Conservation (phyloP, 2,888 invertebrate species). For the Rhagonycha lutea region DNA sequence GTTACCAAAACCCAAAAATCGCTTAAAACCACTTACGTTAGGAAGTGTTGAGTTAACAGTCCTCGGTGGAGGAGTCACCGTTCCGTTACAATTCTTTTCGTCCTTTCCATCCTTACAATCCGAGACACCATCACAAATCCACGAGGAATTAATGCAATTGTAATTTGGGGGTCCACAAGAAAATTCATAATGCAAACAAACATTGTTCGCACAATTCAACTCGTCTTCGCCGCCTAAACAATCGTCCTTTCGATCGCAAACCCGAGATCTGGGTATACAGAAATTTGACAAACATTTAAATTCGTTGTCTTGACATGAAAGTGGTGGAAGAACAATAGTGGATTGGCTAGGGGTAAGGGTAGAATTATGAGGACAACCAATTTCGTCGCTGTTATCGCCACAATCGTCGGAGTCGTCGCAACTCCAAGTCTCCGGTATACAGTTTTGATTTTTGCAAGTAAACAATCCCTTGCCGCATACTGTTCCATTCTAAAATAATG, state of each 20-base stretch:
- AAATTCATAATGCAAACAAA: constrained; percentile 67
- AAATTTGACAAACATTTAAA: constrained; percentile 45
- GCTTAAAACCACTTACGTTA: too few species aligned
- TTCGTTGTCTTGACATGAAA: constrained; percentile 59
- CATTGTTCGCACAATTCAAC: constrained; percentile 59
- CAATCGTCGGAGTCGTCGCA: constrained; percentile 80
- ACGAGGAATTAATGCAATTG: constrained; percentile 73
- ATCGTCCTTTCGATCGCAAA: constrained; percentile 65
- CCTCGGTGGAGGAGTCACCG: too few species aligned
- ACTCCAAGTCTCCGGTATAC: constrained; percentile 80
- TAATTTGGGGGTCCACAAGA: constrained; percentile 58
- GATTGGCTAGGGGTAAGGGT: constrained; percentile 28
- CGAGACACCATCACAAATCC: constrained; percentile 80
- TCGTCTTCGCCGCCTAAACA: constrained; percentile 67
- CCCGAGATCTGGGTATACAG: constrained; percentile 16
- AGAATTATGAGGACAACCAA: constrained; percentile 51
- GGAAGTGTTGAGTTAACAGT: too few species aligned
- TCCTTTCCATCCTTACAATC: constrained; percentile 76
- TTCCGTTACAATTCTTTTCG: constrained; percentile 65
- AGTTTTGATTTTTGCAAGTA: constrained; percentile 70
- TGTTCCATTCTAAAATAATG: constrained; percentile 41
- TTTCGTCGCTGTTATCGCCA: constrained; percentile 75
- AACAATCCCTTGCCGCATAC: constrained; percentile 80
- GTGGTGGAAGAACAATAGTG: constrained; percentile 40
- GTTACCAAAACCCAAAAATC: too few species aligned